Conservation (phyloP, 1,140 invertebrate genomes). For the Linepithema humile region DNA sequence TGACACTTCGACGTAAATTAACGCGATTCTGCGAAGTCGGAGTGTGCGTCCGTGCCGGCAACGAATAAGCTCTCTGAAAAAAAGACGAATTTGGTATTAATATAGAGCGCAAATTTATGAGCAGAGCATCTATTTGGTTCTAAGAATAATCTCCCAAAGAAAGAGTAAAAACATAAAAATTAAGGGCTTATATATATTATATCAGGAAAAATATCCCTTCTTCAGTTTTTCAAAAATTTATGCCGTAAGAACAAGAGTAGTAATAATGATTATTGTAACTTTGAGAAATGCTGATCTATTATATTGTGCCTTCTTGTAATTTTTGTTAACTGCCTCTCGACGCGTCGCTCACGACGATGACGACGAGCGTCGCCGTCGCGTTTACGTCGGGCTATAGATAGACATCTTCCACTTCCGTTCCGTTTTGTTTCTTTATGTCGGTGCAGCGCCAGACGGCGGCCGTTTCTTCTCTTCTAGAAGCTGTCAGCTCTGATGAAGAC, state of each 20-base stretch:
- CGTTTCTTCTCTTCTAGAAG: constrained; percentile 15
- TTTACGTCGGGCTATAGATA: constrained; percentile 75
- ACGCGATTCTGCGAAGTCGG: constrained; percentile 81
- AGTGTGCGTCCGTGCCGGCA: constrained; percentile 78
- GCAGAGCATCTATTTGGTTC: background rate
- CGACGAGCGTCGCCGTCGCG: constrained; percentile 24
- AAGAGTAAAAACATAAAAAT: background rate
- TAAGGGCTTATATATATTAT: background rate
- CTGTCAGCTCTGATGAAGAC: constrained; percentile 14
- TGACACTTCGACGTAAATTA: constrained; percentile 80
- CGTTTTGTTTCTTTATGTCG: constrained; percentile 71
- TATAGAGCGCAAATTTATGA: background rate
- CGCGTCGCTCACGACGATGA: constrained; percentile 11
- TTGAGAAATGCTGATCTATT: background rate
- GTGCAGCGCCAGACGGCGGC: constrained; percentile 50
- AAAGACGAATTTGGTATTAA: background rate
- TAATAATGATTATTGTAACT: background rate
- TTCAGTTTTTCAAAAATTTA: background rate
- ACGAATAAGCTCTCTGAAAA: constrained; percentile 81
- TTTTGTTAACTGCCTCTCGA: background rate
- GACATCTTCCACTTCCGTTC: constrained; percentile 73
- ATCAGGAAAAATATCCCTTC: background rate
- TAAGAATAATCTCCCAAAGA: background rate
- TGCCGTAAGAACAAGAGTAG: no score
- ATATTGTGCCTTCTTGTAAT: constrained; percentile 19